A percentile compares a stretch with the other conserved stretches of the same genome.
Evolutionary conservation across 2,797 vertebrate species (phyloP).

Genomic region (Cossypha polioptera): DNA sequence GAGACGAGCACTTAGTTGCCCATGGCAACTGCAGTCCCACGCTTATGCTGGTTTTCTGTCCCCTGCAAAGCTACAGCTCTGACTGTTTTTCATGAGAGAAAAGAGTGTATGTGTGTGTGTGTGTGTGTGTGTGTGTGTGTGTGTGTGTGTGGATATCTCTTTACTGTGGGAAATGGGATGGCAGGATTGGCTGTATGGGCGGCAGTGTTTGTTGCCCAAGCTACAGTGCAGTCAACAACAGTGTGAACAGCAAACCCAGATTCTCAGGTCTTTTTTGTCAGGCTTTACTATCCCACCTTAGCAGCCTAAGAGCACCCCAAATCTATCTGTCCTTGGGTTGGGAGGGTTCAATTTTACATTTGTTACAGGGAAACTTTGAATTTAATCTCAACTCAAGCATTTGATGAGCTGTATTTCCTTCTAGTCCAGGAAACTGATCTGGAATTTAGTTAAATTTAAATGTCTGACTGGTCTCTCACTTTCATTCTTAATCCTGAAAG

Average conservation of each 20-base stretch:
- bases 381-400: neutral
- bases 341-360: neutral
- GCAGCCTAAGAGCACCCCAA: neutral
- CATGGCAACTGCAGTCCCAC: conserved; percentile 10
- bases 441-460: neutral
- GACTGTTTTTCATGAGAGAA: neutral
- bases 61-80: neutral
- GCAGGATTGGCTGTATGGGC: neutral
- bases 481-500: conserved; percentile 16
- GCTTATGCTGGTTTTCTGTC: neutral
- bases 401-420: neutral
- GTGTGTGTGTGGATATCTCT: neutral
- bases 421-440: neutral
- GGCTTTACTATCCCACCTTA: neutral
- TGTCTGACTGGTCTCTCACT: neutral
- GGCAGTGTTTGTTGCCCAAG: neutral
- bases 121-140: too few species aligned
- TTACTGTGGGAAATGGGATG: neutral
- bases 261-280: neutral
- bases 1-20: conserved; percentile 6
- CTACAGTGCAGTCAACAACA: neutral
- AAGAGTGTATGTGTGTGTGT: neutral
- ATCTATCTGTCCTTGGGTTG: neutral
- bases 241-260: neutral
- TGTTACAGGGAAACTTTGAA: neutral